A percentile compares a stretch with the other conserved stretches of the same genome.
These are phyloP conservation scores for Phodopus roborovskii DNA, from an alignment of 2,113 vertebrate genomes.

Conservation along the genomic window DNA sequence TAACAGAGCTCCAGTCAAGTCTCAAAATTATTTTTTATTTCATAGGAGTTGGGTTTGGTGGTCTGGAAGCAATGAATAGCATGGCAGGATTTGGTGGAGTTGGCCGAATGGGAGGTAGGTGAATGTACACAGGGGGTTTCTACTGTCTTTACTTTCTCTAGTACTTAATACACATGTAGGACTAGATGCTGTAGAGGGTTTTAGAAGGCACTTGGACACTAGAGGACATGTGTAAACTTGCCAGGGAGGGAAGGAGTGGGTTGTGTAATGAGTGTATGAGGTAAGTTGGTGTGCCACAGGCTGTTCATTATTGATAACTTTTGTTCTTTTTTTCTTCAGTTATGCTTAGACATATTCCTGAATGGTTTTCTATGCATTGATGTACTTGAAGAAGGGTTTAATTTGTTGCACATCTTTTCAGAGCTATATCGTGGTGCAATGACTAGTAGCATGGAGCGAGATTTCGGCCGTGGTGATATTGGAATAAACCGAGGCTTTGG, in stretches of 20 bases:
- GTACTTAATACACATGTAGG: constrained; percentile 47
- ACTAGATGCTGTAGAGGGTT: constrained; percentile 70
- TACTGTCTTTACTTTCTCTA: neutral
- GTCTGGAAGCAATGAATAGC: constrained; percentile 94
- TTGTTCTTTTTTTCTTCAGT: constrained; percentile 1
- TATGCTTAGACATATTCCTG: constrained; percentile 47
- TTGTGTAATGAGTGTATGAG: constrained; percentile 68
- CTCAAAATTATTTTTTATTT: constrained; percentile 75
- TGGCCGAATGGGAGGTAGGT: constrained; percentile 95
- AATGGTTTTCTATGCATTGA: constrained; percentile 18
- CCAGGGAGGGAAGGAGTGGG: constrained; percentile 57
- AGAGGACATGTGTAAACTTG: constrained; percentile 43
- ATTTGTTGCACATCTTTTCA: constrained; percentile 80
- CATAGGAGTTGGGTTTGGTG: constrained; percentile 93
- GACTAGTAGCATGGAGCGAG: constrained; percentile 94
- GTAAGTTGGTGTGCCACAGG: constrained; percentile 58
- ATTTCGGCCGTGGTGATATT: constrained; percentile 95
- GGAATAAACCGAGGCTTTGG: constrained; percentile 94
- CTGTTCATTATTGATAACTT: constrained; percentile 50
- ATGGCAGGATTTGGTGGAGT: constrained; percentile 94
- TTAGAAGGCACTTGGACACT: constrained; percentile 70
- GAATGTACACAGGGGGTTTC: neutral
- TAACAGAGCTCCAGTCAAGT: neutral
- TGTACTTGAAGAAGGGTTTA: constrained; percentile 65
- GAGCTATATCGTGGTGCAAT: constrained; percentile 94